Evolutionary conservation across 2,113 vertebrate species (phyloP), one percentile per base, ranked within the genome.

Genomic region (Centrocercus urophasianus): DNA sequence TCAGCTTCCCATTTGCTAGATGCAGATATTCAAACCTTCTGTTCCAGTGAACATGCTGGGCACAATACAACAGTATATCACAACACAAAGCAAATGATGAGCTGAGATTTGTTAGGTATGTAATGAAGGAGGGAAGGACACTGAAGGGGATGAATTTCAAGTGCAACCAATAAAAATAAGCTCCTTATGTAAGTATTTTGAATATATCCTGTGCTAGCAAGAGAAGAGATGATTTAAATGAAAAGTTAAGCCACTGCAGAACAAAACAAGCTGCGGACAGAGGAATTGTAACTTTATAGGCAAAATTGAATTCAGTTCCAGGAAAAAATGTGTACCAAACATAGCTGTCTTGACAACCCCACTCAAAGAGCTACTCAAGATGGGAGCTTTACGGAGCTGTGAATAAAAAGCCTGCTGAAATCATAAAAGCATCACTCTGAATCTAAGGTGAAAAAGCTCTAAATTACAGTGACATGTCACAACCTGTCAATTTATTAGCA

Each of bases 401-500:
- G 83, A 93, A 95, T 86, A 93, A 96, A 96, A 96, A 86, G 61
- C 65, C 79, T 85, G 42, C 91, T 81, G 90, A 93, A 96, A 89
- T 78, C 75, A 67, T 94, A 90, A 95, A 96, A 94, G 75, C 80
- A 83, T 59, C 86, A 43, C 89, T 72, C 56, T 42, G 85, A 38
- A 75, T 74, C 48, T 75, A 57, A 89, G 92, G 93, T 95, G 75
- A 67, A 92, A 93, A 92, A 91, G 50, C 83, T 94, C 48, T 93
- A 81, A 93, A 94, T 96, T 96, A 86, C 74, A 36, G 59, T 69
- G 54, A 81, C 4, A 4, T 92, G 91, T 93, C 94, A 96, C 71
- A 96, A 86, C 65, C 83, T 95, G 93, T 92, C 96, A 97, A 16
- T 97, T 95, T 96, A 95, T 96, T 95, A 96, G 77, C 61, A 86